Conservation (phyloP, 2,888 invertebrate genomes). For the Drosophila imparisetae region DNA sequence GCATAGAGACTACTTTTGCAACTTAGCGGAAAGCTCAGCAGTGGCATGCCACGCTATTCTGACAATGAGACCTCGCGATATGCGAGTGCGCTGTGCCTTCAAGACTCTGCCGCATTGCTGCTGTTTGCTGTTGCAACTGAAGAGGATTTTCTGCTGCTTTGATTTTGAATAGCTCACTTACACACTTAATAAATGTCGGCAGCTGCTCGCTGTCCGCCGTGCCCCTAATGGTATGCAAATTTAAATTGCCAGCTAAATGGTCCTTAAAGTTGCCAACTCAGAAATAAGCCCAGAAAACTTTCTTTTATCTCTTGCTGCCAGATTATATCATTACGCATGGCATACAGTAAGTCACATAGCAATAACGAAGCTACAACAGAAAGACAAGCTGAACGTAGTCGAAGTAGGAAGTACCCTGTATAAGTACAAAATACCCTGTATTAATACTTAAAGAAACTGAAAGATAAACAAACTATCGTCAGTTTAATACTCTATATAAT, state of each 20-base stretch:
- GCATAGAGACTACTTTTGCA: slow-evolving; percentile 15
- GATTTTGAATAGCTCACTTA: slow-evolving; percentile 75
- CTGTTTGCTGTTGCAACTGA: slow-evolving; percentile 27
- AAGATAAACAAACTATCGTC: no score
- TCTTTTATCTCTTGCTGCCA: slow-evolving; percentile 45
- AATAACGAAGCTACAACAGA: slow-evolving; percentile 5
- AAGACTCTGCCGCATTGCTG: neutral
- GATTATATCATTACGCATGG: slow-evolving; percentile 64
- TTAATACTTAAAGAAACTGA: neutral
- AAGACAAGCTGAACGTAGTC: neutral
- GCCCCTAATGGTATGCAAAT: slow-evolving; percentile 69
- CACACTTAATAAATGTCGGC: slow-evolving; percentile 69
- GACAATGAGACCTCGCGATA: slow-evolving; percentile 53
- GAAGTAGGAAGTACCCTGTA: neutral
- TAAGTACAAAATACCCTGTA: slow-evolving; percentile 10
- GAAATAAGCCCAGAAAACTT: slow-evolving; percentile 43
- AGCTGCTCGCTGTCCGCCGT: slow-evolving; percentile 1
- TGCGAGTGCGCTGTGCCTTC: slow-evolving; percentile 1
- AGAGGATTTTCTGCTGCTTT: slow-evolving; percentile 68
- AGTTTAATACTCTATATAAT: neutral
- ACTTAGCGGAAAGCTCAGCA: slow-evolving; percentile 13
- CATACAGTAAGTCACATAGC: slow-evolving; percentile 47
- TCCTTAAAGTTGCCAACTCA: slow-evolving; percentile 21
- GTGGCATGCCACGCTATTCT: slow-evolving; percentile 29
- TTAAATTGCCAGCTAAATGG: slow-evolving; percentile 59